Conservation (phyloP, 1,140 invertebrate species). For the Tetramorium alpestre region DNA sequence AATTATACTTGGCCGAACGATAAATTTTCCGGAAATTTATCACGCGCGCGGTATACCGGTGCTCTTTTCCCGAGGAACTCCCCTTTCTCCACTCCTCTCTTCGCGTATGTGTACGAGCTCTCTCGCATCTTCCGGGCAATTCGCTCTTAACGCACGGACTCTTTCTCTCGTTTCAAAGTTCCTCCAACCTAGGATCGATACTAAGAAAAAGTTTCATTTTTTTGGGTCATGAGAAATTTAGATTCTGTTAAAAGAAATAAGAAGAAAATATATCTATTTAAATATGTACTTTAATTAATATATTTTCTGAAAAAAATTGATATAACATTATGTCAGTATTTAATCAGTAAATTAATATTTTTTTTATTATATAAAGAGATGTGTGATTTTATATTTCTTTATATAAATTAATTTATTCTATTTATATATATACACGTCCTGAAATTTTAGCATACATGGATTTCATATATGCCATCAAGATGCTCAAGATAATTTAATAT, state of each 20-base stretch:
- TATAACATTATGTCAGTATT: background rate
- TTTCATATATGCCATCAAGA: background rate
- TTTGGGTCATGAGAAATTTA: background rate
- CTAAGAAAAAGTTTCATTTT: background rate
- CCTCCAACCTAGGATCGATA: constrained; percentile 13
- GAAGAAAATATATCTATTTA: background rate
- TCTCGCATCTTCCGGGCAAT: constrained; percentile 31
- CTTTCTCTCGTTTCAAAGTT: constrained; percentile 14
- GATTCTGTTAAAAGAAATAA: background rate
- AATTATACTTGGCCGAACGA: constrained; percentile 52
- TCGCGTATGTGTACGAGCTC: background rate
- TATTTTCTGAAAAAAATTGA: background rate
- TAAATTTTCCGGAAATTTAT: constrained; percentile 61
- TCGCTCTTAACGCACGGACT: constrained; percentile 36
- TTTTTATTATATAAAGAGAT: background rate
- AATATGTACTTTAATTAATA: background rate
- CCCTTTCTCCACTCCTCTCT: background rate
- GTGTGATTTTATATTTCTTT: background rate
- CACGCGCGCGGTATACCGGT: background rate
- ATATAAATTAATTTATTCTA: background rate
- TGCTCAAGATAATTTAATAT: background rate
- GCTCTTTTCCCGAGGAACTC: background rate
- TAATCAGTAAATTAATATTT: background rate
- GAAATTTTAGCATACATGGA: background rate
- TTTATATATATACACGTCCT: background rate